phyloP scores from a whole-genome alignment of 2,888 invertebrate species.

The Amblyjoppa proteus region DNA sequence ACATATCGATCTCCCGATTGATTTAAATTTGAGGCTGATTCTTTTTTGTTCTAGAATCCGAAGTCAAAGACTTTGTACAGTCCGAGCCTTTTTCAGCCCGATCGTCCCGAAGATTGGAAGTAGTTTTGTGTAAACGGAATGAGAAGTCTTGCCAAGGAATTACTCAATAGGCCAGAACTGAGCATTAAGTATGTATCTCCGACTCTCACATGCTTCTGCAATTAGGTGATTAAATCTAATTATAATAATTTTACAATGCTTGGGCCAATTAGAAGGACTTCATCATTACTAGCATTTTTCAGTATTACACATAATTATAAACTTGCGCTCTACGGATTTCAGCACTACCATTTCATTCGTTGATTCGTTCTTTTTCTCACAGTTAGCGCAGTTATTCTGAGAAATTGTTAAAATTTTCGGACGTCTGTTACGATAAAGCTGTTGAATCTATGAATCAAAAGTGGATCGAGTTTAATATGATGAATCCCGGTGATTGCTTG shows the following conservation, averaged over 20 bases:
- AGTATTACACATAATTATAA: no score
- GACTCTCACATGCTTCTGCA: background rate
- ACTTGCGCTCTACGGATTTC: background rate
- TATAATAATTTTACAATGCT: background rate
- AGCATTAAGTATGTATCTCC: background rate
- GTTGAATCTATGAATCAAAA: background rate
- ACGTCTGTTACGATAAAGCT: conserved; percentile 57
- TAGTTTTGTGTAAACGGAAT: background rate
- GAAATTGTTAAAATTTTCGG: conserved; percentile 72
- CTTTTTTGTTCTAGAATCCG: background rate
- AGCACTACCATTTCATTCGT: background rate
- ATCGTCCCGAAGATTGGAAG: background rate
- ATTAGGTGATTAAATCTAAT: background rate
- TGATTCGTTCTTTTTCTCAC: background rate
- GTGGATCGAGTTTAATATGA: conserved; percentile 77
- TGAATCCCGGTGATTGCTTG: conserved; percentile 82
- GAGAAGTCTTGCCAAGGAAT: background rate
- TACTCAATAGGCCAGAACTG: conserved; percentile 21
- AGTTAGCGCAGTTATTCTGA: conserved; percentile 67
- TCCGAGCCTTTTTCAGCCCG: background rate
- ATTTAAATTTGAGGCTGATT: background rate
- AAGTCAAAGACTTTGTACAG: background rate
- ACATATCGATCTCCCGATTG: no score
- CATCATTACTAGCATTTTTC: no score
- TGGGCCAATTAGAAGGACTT: no score